Base-by-base conservation (phyloP, 2,888 invertebrate genomes). In the Rugalucina vietnamica region DNA sequence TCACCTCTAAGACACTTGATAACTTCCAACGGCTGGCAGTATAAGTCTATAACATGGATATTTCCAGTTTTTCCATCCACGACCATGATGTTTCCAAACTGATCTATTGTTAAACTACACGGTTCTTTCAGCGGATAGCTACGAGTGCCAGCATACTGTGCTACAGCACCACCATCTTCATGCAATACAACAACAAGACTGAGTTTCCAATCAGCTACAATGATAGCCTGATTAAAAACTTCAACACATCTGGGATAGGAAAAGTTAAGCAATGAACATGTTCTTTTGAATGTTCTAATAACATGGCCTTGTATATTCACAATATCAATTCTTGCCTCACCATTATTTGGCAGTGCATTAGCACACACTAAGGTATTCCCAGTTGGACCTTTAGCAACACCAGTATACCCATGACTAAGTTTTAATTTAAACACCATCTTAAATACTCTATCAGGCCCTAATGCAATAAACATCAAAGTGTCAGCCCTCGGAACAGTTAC, bases 281-380 rank as follows among this genome's bases (percentile, higher is more conserved):
- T 82, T 29, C 39, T 37, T 0, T 36, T 79, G 39, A 85, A 76
- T 24, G 60, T 50, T 21, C 72, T 60, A 2, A 79, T 27, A 10
- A 87, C 36, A 18, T 43, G 32, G 14, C 85, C 85, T 39, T 65
- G 37, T 54, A 84, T 82, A 10, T 57, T 75, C 36, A 87, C 50
- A 12, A 87, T 49, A 74, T 85, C 81, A 0, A 87, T 82, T 24
- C 74, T 65, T n/a, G 85, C 57, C 4, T 21, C 29, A 27, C 69
- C 37, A 8, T 18, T 18, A 1, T 60, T 74, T 14, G 69, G 70
- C 21, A 74, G 4, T 5, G 76, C 74, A 65, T 83, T 72, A 1
- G 79, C 83, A n/a, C 83, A 83, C 4, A 85, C 76, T 14, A 87
- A 24, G 0, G 85, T 85, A 36, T 85, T 81, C n/a, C 79, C 83